Evolutionary conservation across 2,797 vertebrate genomes (phyloP).

Genomic region (Salarias fasciatus): DNA sequence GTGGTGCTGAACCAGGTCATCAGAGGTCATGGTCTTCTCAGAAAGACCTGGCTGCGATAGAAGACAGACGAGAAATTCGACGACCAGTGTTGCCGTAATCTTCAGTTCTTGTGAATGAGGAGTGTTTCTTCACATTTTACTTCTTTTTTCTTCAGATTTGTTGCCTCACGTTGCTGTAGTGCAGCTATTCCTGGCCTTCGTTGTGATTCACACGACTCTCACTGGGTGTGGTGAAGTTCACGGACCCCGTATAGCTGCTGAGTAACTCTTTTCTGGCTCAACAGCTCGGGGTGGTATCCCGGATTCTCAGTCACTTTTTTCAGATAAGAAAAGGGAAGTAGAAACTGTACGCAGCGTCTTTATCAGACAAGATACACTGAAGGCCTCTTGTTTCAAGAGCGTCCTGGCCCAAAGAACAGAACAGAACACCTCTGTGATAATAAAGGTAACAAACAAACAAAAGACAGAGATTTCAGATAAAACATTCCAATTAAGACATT

Average conservation of each 20-base stretch:
- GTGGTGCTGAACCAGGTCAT: slow-evolving; percentile 32
- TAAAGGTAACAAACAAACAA: too few species aligned
- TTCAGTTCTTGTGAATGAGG: too few species aligned
- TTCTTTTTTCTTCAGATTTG: too few species aligned
- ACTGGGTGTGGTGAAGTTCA: slow-evolving; percentile 70
- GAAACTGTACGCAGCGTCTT: too few species aligned
- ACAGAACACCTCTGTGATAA: too few species aligned
- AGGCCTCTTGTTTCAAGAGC: too few species aligned
- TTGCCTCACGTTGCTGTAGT: neutral
- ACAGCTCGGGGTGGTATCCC: slow-evolving; percentile 47
- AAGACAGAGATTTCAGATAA: too few species aligned
- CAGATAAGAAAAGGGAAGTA: slow-evolving; percentile 6
- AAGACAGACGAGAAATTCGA: slow-evolving; percentile 11
- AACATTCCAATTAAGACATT: too few species aligned
- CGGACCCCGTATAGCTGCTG: slow-evolving; percentile 56
- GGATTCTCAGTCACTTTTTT: slow-evolving; percentile 39
- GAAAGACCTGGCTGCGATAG: slow-evolving; percentile 1
- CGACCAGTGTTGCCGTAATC: slow-evolving; percentile 1
- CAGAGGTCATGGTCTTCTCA: slow-evolving; percentile 24
- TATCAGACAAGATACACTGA: too few species aligned
- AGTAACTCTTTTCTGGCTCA: slow-evolving; percentile 46
- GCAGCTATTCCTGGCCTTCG: slow-evolving; percentile 33
- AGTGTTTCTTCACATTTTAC: neutral
- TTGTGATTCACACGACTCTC: slow-evolving; percentile 40
- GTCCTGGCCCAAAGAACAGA: too few species aligned